phyloP scores from a whole-genome alignment of 2,888 invertebrate species.

The Mycalesis mineus region DNA sequence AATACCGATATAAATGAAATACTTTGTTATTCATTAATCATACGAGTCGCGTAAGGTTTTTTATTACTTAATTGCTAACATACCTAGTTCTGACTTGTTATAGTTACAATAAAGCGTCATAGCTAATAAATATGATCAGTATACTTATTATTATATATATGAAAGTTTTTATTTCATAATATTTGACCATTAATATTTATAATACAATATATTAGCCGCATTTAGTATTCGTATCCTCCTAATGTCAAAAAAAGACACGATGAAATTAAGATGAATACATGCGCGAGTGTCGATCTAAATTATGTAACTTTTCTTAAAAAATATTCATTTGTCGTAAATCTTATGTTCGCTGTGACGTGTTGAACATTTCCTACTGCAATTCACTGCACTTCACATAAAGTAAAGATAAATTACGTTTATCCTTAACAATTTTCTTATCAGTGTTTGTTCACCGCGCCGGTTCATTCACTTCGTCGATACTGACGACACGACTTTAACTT shows the following conservation, averaged over 20 bases:
- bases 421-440: conserved; percentile 38
- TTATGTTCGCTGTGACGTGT: neutral
- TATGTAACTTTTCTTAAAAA: neutral
- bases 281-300: neutral
- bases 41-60: neutral
- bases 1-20: neutral
- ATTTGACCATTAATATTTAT: too few species aligned
- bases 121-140: neutral
- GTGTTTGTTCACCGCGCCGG: conserved; percentile 39
- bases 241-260: too few species aligned
- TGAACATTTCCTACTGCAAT: neutral
- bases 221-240: too few species aligned
- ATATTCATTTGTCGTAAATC: neutral
- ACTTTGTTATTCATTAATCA: neutral
- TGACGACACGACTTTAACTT: neutral
- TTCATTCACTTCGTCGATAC: conserved; percentile 36
- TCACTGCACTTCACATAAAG: conserved; percentile 37
- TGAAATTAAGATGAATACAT: too few species aligned
- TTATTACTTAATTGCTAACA: neutral
- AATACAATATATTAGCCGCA: too few species aligned
- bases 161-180: too few species aligned
- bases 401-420: conserved; percentile 34
- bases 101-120: neutral
- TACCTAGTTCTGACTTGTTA: neutral
- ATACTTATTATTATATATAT: too few species aligned